Base-by-base conservation (phyloP, 2,113 vertebrate species). In the Onychorhynchus coronatus region DNA sequence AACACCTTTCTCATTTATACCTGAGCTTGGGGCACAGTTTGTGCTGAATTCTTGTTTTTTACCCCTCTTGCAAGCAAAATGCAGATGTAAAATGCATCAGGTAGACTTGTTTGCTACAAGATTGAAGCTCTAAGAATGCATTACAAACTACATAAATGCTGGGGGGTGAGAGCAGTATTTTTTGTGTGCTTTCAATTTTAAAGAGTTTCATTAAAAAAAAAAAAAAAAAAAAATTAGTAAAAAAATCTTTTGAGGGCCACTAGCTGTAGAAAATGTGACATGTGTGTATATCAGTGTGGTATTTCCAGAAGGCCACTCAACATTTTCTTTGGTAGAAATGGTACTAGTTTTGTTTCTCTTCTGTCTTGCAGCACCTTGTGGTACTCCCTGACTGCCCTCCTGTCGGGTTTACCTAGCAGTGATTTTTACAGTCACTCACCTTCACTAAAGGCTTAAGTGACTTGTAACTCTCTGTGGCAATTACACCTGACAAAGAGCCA, bases 331-430 rank as follows among this genome's bases (percentile, higher is more conserved):
- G 7, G 23, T 58, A 70, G 58, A 58, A 91, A 33, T 19, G 22
- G 33, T 61, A 33, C 42, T 23, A 5, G 5, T 52, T 82, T 35
- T 49, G 47, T 70, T 70, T 53, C n/a, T 68, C n/a, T 80, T 66
- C 37, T 23, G 23, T 62, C 31, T 74, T 76, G 50, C 61, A 85
- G 66, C 66, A 52, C 62, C 22, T 65, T 63, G 55, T 79, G 71
- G 21, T 27, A 28, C 0, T 1, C 72, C 87, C 12, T 75, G 82
- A 12, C 52, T 68, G 41, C 30, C 47, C 52, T 70, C 27, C 56
- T 85, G 28, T 65, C 88, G 8, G 2, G 1, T 65, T 76, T 65
- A 27, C 61, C 41, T 41, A 37, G 49, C 0, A 0, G 62, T 41
- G 77, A 55, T 46, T 78, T 93, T 93, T 11, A 55, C 24, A 42